Evolutionary conservation across 2,113 vertebrate genomes (phyloP).

Genomic region (Prolemur simus): DNA sequence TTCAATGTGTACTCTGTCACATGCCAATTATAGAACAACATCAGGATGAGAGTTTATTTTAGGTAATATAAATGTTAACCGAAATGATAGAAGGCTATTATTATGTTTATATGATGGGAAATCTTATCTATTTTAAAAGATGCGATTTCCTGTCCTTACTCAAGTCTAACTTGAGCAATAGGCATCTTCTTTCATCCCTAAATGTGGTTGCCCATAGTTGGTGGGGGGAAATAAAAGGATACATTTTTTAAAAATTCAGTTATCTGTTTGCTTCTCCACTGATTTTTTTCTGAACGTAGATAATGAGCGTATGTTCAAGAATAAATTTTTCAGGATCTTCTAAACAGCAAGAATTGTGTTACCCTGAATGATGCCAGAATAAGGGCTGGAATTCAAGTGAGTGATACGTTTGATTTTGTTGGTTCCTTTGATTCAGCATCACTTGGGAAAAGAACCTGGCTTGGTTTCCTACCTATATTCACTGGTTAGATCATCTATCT

Average conservation of each 20-base stretch:
- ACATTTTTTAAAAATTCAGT: neutral
- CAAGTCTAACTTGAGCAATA: slow-evolving; percentile 69
- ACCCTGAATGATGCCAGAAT: neutral
- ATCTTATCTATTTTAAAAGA: slow-evolving; percentile 81
- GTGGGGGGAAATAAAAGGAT: slow-evolving; percentile 41
- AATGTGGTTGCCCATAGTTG: slow-evolving; percentile 18
- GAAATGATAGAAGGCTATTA: slow-evolving; percentile 77
- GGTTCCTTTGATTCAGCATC: neutral
- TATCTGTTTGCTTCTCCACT: slow-evolving; percentile 58
- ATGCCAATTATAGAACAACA: slow-evolving; percentile 81
- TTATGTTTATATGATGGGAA: slow-evolving; percentile 79
- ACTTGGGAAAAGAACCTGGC: neutral
- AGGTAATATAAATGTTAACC: slow-evolving; percentile 84
- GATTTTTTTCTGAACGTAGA: slow-evolving; percentile 41
- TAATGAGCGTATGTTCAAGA: neutral
- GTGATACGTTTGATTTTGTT: neutral
- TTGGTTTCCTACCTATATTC: neutral
- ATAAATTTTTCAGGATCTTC: slow-evolving; percentile 23
- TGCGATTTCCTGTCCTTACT: slow-evolving; percentile 79
- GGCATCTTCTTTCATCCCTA: slow-evolving; percentile 50
- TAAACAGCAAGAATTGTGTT: neutral
- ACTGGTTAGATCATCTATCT: neutral
- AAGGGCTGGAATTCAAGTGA: neutral
- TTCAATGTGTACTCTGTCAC: slow-evolving; percentile 79
- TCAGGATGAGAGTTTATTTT: slow-evolving; percentile 82